Conservation (phyloP, 2,113 vertebrate species). For the Tretioscincus oriximinensis region DNA sequence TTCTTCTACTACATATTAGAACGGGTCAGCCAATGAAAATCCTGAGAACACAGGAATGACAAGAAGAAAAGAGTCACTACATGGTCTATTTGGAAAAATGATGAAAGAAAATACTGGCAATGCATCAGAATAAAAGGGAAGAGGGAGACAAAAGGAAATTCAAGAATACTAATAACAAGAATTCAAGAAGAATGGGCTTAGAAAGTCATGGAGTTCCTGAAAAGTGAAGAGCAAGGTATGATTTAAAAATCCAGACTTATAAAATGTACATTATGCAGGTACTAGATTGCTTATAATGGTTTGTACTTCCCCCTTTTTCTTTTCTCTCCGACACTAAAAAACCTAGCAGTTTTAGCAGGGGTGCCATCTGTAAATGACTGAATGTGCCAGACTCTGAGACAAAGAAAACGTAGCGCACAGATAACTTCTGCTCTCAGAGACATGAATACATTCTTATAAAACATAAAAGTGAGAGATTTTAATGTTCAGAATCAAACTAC, state of each 20-base stretch:
- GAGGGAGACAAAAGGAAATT: not conserved
- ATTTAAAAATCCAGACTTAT: not conserved
- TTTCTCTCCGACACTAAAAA: not conserved
- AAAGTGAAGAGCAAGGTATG: not conserved
- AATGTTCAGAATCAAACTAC: not conserved
- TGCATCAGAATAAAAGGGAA: not conserved
- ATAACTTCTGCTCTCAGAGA: not conserved
- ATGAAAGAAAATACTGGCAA: not conserved
- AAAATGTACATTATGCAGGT: too few species aligned
- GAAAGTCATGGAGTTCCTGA: not conserved
- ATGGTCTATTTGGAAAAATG: too few species aligned
- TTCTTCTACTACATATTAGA: slow-evolving; percentile 82
- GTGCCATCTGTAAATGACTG: not conserved
- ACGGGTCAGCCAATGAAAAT: slow-evolving; percentile 94
- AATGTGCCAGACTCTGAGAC: not conserved
- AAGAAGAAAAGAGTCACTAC: not conserved
- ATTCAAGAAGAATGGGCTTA: not conserved
- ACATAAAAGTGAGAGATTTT: not conserved
- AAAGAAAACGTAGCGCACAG: not conserved
- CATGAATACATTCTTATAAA: not conserved
- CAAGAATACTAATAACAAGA: not conserved
- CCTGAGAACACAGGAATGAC: slow-evolving; percentile 73
- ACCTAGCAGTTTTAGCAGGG: not conserved
- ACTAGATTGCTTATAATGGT: not conserved
- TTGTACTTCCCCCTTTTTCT: not conserved